phyloP scores from a whole-genome alignment of 64 coral and sea anemone genomes.

The Pocillopora damicornis region DNA sequence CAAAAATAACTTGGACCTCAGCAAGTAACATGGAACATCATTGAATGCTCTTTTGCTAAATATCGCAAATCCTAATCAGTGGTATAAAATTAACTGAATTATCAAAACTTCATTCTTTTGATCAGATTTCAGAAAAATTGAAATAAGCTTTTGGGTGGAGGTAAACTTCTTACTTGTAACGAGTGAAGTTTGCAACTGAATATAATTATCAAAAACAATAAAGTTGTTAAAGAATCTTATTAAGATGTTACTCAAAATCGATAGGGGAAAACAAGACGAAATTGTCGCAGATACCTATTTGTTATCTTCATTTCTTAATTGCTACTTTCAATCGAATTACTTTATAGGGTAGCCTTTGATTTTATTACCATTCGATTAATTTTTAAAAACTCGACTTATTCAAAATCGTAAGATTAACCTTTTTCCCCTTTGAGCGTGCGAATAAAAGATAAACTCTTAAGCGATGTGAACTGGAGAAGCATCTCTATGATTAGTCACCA shows the following conservation, averaged over 20 bases:
- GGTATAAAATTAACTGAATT: too few species aligned
- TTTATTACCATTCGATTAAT: neutral
- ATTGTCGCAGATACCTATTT: neutral
- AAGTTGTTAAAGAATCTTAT: neutral
- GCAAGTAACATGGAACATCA: too few species aligned
- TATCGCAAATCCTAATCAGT: too few species aligned
- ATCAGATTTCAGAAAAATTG: too few species aligned
- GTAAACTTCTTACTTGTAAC: too few species aligned
- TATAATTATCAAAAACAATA: neutral
- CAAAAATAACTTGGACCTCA: too few species aligned
- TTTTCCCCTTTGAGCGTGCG: neutral
- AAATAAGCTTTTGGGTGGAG: too few species aligned
- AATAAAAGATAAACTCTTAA: neutral
- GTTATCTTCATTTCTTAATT: neutral
- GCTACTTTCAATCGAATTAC: neutral
- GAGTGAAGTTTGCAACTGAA: too few species aligned
- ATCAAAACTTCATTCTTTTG: too few species aligned
- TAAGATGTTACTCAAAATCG: neutral
- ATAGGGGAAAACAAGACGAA: neutral
- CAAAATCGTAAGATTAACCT: neutral
- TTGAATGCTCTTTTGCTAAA: too few species aligned
- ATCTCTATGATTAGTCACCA: neutral
- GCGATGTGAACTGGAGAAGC: neutral
- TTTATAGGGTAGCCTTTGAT: neutral
- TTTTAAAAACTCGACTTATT: constrained; percentile 22